Base-by-base conservation (phyloP, 2,113 vertebrate genomes). In the Synodontis membranacea region DNA sequence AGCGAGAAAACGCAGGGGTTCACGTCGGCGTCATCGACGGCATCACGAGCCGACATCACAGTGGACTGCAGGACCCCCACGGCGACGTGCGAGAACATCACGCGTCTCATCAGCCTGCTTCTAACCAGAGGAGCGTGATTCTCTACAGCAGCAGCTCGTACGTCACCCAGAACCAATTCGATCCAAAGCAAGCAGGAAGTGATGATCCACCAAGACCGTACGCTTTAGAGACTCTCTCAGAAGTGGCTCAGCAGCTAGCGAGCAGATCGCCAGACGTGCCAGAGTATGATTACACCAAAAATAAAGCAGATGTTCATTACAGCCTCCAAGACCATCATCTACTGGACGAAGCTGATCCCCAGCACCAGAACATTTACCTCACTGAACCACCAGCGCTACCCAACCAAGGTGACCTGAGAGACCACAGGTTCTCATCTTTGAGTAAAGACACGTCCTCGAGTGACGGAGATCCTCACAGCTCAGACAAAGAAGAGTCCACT, bases 401-500 rank as follows among this genome's bases (percentile, higher is more conserved):
- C 8, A 94, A 94, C 9, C 94, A 94, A 87, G 94, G 93, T 15
- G 92, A 92, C 7, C 91, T 94, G 25, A 86, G 83, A 72, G 68
- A 87, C 0, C 86, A 92, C 87, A 94, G 92, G 85, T 93, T 90
- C 75, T 88, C 85, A 62, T 94, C 92, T 31, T 95, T 89, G 1
- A 84, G 89, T 88, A 94, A 94, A 89, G 94, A 95, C 89, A 93
- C 91, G 19, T 95, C 93, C 5, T 95, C 95, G 80, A 95, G 94
- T 12, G 94, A 95, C 0, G 93, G 93, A 48, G 93, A 95, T 84
- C 93, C 94, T 48, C 93, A 93, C 14, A 91, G 94, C 89, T 96
- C 95, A 17, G 95, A 96, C 84, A 95, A 95, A 84, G 95, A 96
- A 82, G 94, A 89, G 78, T 96, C 94, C 83, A 95, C 94, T 2